Evolutionary conservation across 2,113 vertebrate genomes (phyloP).

Genomic region (Tretioscincus oriximinensis): DNA sequence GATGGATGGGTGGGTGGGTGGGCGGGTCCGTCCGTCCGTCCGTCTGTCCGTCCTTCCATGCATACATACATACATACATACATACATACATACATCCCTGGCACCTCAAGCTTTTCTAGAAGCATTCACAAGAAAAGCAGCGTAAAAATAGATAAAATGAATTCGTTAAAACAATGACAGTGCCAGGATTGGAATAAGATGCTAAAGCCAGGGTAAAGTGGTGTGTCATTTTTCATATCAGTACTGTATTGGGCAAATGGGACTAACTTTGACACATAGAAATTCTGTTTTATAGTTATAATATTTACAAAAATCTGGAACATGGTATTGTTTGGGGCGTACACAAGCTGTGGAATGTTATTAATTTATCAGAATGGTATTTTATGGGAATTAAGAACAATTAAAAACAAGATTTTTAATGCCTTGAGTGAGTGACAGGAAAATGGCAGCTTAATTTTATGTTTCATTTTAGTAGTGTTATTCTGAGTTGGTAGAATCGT

Average conservation of each 20-base stretch:
- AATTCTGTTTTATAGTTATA: not conserved
- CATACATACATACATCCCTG: too few species aligned
- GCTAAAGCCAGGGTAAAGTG: too few species aligned
- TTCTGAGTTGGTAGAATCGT: slow-evolving; percentile 56
- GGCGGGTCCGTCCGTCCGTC: too few species aligned
- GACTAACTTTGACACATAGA: not conserved
- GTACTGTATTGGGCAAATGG: not conserved
- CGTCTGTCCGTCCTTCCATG: too few species aligned
- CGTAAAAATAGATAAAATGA: too few species aligned
- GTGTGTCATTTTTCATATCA: not conserved
- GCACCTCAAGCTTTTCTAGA: too few species aligned
- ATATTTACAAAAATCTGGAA: not conserved
- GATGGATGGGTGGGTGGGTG: too few species aligned
- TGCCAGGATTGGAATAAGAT: too few species aligned
- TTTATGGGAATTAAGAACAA: slow-evolving; percentile 50
- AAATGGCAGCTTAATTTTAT: slow-evolving; percentile 64
- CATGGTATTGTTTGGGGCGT: not conserved
- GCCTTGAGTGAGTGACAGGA: slow-evolving; percentile 35
- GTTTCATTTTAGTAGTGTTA: slow-evolving; percentile 65
- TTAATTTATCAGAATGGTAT: not conserved
- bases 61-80: too few species aligned
- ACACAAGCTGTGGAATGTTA: slow-evolving; percentile 5
- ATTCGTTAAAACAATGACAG: too few species aligned
- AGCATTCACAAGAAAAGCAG: too few species aligned
- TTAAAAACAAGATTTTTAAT: slow-evolving; percentile 44